Conservation (phyloP, 1,140 invertebrate genomes). For the Plectrocnemia conspersa region DNA sequence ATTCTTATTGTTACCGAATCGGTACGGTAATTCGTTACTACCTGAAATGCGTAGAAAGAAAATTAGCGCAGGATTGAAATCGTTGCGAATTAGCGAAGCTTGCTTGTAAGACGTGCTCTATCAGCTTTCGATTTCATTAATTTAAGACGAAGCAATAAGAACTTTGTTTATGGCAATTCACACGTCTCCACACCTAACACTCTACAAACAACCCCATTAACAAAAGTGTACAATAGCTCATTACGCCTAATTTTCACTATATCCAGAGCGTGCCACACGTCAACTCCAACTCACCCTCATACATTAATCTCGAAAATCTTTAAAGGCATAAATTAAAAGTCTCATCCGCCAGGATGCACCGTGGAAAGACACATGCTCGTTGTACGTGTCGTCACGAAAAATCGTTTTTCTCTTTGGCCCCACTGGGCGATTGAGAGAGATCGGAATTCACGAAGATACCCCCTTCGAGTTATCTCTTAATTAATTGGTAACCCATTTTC, state of each 20-base stretch:
- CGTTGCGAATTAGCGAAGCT: too few species aligned
- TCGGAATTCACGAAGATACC: constrained; percentile 26
- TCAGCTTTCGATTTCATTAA: too few species aligned
- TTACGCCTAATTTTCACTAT: too few species aligned
- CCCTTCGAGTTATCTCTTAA: constrained; percentile 28
- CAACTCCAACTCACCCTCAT: background rate
- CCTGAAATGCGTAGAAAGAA: constrained; percentile 27
- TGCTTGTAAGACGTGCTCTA: too few species aligned
- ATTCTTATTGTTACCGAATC: constrained; percentile 33
- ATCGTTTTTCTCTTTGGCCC: constrained; percentile 28
- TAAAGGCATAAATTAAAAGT: constrained; percentile 27
- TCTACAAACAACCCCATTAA: too few species aligned
- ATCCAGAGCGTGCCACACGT: background rate
- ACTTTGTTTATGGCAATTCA: too few species aligned
- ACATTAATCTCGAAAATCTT: constrained; percentile 23
- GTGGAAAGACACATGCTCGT: constrained; percentile 25
- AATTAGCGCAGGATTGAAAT: too few species aligned
- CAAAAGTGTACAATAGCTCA: too few species aligned
- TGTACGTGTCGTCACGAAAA: constrained; percentile 33
- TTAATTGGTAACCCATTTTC: constrained; percentile 32
- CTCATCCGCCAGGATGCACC: constrained; percentile 10
- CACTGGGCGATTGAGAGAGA: constrained; percentile 10
- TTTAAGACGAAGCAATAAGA: too few species aligned
- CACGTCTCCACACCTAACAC: too few species aligned
- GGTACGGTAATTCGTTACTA: constrained; percentile 23